These are phyloP conservation scores for Phorcus lineatus DNA, from an alignment of 2,888 invertebrate species.

Conservation along the genomic window DNA sequence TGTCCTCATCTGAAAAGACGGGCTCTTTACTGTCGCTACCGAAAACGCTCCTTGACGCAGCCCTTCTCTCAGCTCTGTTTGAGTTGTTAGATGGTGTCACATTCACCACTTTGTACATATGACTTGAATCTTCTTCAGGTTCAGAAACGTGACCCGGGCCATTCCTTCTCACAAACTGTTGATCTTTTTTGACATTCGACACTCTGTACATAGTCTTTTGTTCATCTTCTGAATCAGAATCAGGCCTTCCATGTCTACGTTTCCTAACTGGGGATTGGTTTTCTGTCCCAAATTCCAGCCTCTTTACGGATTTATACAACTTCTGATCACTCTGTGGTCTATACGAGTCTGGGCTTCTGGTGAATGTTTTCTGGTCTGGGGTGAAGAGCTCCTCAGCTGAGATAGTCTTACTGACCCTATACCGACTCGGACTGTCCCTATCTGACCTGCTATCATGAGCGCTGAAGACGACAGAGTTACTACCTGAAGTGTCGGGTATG, in stretches of 20 bases:
- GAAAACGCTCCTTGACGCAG: not conserved
- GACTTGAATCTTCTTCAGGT: not conserved
- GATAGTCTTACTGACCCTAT: not conserved
- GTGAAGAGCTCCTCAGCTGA: not conserved
- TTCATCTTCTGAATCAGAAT: constrained; percentile 6
- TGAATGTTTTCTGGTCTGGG: not conserved
- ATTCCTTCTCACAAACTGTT: not conserved
- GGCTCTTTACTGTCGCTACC: not conserved
- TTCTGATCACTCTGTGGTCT: not conserved
- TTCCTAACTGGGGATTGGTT: not conserved
- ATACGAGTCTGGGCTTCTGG: not conserved
- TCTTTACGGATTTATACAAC: not conserved
- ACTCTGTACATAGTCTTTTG: constrained; percentile 2
- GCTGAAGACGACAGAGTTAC: not conserved
- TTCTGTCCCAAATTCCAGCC: not conserved
- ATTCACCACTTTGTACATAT: not conserved
- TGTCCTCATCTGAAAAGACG: not conserved
- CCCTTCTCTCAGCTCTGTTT: not conserved
- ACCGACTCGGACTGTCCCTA: not conserved
- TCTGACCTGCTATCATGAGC: not conserved
- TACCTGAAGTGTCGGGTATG: not conserved
- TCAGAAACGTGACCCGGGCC: not conserved
- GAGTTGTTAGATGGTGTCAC: not conserved
- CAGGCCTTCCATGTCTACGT: not conserved
- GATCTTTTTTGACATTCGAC: constrained; percentile 4